phyloP scores from a whole-genome alignment of 2,888 invertebrate genomes.

The Slavum lentiscoides region DNA sequence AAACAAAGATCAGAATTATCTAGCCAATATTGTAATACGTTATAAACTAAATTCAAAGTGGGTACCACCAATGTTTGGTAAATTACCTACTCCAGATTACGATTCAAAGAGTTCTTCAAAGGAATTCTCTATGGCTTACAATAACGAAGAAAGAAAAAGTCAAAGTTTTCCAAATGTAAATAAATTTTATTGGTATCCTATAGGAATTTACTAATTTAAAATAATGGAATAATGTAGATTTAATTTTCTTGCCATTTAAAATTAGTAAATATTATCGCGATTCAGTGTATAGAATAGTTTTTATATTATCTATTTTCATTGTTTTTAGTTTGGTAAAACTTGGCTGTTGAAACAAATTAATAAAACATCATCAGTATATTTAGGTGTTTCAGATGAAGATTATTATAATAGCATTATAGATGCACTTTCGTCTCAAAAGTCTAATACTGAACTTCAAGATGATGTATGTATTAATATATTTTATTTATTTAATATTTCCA shows the following conservation, averaged over 20 bases:
- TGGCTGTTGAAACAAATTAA: conserved; percentile 36
- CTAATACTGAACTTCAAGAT: conserved; percentile 41
- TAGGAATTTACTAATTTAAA: background rate
- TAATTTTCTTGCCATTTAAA: background rate
- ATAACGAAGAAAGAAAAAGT: conserved; percentile 41
- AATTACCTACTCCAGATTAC: conserved; percentile 25
- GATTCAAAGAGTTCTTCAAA: conserved; percentile 53
- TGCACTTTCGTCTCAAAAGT: conserved; percentile 36
- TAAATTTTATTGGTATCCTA: background rate
- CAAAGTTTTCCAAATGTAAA: conserved; percentile 14
- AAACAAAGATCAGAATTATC: background rate
- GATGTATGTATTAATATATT: conserved; percentile 21
- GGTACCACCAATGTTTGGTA: conserved; percentile 48
- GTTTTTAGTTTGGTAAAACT: conserved; percentile 34
- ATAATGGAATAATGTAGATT: background rate
- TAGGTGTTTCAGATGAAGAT: conserved; percentile 40
- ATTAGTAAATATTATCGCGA: background rate
- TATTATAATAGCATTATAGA: conserved; percentile 35
- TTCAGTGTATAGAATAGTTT: background rate
- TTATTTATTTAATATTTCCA: background rate
- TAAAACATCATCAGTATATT: conserved; percentile 19
- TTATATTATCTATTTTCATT: background rate
- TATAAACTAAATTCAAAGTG: conserved; percentile 51
- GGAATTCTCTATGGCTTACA: conserved; percentile 56
- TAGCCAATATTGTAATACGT: background rate